Evolutionary conservation across 30 jellyfish, hydroid and myxozoan species (phyloP).

Genomic region (Aurelia coerulea): DNA sequence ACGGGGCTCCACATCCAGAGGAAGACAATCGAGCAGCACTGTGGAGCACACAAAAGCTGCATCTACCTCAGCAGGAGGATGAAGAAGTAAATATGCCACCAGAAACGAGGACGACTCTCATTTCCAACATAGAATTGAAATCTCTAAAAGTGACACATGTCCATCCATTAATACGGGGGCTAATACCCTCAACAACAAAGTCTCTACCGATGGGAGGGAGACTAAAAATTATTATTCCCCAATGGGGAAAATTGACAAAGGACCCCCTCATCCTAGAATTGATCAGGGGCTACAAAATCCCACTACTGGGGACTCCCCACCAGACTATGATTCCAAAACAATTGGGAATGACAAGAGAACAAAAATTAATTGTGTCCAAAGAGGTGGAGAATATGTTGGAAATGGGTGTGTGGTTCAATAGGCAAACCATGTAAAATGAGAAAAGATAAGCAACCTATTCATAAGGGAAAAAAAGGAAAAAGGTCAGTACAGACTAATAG

Average conservation of each 20-base stretch:
- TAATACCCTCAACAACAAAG: not conserved
- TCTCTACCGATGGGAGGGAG: conserved; percentile 7
- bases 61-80: not conserved
- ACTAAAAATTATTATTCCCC: not conserved
- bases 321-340: not conserved
- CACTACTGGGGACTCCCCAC: conserved; percentile 2
- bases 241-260: not conserved
- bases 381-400: conserved; percentile 10
- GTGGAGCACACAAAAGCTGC: conserved; percentile 20
- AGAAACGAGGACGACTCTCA: not conserved
- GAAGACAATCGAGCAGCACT: not conserved
- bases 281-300: conserved; percentile 22
- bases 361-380: not conserved
- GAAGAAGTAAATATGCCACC: not conserved
- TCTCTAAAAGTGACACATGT: not conserved
- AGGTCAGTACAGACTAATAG: conserved; percentile 6
- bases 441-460: conserved; percentile 11
- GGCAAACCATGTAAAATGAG: not conserved
- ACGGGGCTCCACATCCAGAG: conserved; percentile 16
- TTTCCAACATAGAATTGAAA: conserved; percentile 12
- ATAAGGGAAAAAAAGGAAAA: conserved; percentile 15
- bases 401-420: conserved; percentile 10
- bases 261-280: not conserved
- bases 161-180: not conserved
- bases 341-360: not conserved